A percentile compares a stretch with the other conserved stretches of the same genome.
Evolutionary conservation across 2,113 vertebrate species (phyloP).

Genomic region (Agapornis roseicollis): DNA sequence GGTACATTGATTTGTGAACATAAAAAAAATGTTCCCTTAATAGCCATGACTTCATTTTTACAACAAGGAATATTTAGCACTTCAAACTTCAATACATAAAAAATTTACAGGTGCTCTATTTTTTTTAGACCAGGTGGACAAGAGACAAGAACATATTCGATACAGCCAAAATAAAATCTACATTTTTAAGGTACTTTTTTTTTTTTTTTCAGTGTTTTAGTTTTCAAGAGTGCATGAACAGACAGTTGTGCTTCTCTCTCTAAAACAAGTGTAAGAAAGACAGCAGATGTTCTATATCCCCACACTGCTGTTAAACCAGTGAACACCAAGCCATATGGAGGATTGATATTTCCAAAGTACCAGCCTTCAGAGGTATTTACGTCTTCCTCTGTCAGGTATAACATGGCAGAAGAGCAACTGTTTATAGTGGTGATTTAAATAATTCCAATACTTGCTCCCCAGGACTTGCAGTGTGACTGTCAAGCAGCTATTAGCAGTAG

Average conservation of each 20-base stretch:
- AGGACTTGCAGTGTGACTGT: background rate
- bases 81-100: background rate
- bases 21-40: background rate
- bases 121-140: conserved; percentile 16
- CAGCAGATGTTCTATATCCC: background rate
- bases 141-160: conserved; percentile 19
- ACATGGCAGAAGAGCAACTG: background rate
- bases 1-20: background rate
- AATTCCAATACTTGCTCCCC: background rate
- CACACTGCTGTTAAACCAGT: background rate
- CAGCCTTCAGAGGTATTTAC: background rate
- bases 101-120: background rate
- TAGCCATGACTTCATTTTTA: background rate
- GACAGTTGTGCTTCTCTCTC: background rate
- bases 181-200: background rate
- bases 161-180: background rate
- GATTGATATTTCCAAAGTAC: background rate
- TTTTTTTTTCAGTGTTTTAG: background rate
- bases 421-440: background rate
- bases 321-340: background rate
- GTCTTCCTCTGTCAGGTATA: background rate
- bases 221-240: background rate
- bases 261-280: background rate
- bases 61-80: background rate
- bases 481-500: background rate